Percentiles rank a stretch among this genome's conserved stretches.
phyloP scores from a whole-genome alignment of 2,888 invertebrate genomes.

The Agrochola circellaris region DNA sequence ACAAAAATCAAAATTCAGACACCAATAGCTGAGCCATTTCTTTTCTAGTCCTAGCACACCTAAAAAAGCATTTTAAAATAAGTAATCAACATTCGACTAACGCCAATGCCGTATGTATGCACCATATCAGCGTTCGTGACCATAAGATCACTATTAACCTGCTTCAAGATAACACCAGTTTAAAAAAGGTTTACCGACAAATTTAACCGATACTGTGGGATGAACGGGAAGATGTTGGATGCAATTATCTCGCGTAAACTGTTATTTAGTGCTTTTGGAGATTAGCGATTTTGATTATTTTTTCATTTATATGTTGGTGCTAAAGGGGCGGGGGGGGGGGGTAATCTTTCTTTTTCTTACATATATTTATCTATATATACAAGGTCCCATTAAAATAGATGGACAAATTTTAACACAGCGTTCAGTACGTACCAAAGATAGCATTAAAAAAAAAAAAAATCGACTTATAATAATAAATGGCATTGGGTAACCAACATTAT shows the following conservation, averaged over 20 bases:
- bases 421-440: too few species aligned
- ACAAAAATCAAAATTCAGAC: too few species aligned
- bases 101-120: conserved; percentile 33
- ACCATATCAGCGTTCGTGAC: conserved; percentile 66
- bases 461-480: too few species aligned
- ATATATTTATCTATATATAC: too few species aligned
- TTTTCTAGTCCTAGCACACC: too few species aligned
- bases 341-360: too few species aligned
- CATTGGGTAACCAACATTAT: too few species aligned
- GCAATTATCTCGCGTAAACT: conserved; percentile 64
- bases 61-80: too few species aligned
- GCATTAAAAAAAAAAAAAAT: too few species aligned
- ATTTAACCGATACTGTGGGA: conserved; percentile 68
- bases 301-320: conserved; percentile 2
- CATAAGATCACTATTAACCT: conserved; percentile 73
- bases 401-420: too few species aligned
- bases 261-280: conserved; percentile 53
- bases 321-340: conserved; percentile 25
- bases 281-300: conserved; percentile 48
- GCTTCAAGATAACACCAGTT: conserved; percentile 76
- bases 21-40: too few species aligned
- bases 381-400: too few species aligned
- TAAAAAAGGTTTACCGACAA: conserved; percentile 79
- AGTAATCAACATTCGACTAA: not conserved
- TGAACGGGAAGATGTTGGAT: conserved; percentile 61